Base-by-base conservation (phyloP, 2,113 vertebrate genomes). In the Lagopus muta region DNA sequence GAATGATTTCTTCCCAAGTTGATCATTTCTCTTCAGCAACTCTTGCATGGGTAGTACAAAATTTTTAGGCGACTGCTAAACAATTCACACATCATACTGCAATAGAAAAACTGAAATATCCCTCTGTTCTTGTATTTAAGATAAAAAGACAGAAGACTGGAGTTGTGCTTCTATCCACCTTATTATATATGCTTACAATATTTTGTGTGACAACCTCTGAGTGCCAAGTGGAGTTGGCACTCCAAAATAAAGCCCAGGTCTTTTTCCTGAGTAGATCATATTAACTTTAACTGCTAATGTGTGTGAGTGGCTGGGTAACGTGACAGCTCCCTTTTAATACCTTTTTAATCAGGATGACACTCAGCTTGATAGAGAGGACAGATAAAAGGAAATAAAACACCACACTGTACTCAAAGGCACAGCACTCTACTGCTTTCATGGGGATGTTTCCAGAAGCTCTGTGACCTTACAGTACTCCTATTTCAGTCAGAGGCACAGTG, bases 361-460 rank as follows among this genome's bases (percentile, higher is more conserved):
- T 38, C 78, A 93, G 30, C 19, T 52, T 66, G 61, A 83, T 65
- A 52, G 86, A 76, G 18, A 67, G 45, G 28, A 83, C 25, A 47
- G n/a, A 67, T 34, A 66, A 94, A 94, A 86, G 14, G 65, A 90
- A 77, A 91, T 81, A 77, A 91, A 95, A 80, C 30, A 65, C 88
- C 25, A 43, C 13, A 30, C 28, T 55, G 50, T 38, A 88, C 34
- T 82, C 60, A 66, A 47, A 86, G 32, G 6, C n/a, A 0, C 32
- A 65, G 67, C 38, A 57, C 24, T 55, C 48, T 13, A 2, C 32
- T 79, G 30, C 62, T 67, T 65, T 24, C n/a, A 76, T 5, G 60
- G 34, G 36, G 67, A 62, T 32, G 18, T 77, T 86, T 74, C 32
- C 61, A 95, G 76, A 71, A 88, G 61, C 38, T 80, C 55, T 64